A percentile compares a stretch with the other conserved stretches of the same genome.
phyloP scores from a whole-genome alignment of 92 coral and sea anemone species.

The Parazoanthus darwini region DNA sequence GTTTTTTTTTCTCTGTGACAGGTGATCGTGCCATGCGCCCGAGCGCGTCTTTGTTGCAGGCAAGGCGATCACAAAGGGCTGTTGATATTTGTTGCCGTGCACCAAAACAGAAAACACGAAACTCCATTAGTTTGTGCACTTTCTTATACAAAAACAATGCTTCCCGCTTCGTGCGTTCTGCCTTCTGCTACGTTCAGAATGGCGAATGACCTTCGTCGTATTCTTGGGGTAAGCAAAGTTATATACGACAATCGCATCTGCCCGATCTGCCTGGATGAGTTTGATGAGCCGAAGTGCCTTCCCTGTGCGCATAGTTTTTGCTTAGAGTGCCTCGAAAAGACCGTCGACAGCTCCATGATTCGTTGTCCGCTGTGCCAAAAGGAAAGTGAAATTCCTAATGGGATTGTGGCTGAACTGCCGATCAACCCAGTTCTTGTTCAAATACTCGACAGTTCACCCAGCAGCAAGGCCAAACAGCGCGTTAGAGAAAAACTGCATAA shows the following conservation, averaged over 20 bases:
- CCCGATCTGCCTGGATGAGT: constrained; percentile 35
- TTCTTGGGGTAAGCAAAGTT: constrained; percentile 45
- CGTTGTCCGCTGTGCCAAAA: constrained; percentile 40
- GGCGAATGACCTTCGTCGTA: constrained; percentile 42
- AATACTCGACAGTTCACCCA: constrained; percentile 33
- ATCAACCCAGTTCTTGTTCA: constrained; percentile 34
- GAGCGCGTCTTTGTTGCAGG: constrained; percentile 42
- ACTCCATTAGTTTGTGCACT: constrained; percentile 12
- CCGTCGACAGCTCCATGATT: constrained; percentile 11
- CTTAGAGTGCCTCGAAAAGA: constrained; percentile 38
- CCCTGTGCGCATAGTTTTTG: constrained; percentile 48
- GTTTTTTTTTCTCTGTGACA: constrained; percentile 11
- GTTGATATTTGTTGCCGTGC: constrained; percentile 39
- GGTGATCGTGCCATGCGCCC: constrained; percentile 18
- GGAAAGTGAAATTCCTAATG: constrained; percentile 33
- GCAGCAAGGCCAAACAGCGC: constrained; percentile 25
- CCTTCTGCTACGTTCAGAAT: constrained; percentile 27
- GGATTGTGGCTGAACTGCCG: constrained; percentile 18
- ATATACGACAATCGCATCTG: constrained; percentile 34
- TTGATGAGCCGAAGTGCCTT: constrained; percentile 39
- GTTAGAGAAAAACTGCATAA: constrained; percentile 22
- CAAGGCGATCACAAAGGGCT: constrained; percentile 37
- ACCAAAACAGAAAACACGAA: constrained; percentile 9
- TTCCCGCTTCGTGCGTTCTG: constrained; percentile 40
- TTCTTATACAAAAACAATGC: constrained; percentile 22